phyloP scores from a whole-genome alignment of 2,797 vertebrate species.

The Propithecus deckenii region DNA sequence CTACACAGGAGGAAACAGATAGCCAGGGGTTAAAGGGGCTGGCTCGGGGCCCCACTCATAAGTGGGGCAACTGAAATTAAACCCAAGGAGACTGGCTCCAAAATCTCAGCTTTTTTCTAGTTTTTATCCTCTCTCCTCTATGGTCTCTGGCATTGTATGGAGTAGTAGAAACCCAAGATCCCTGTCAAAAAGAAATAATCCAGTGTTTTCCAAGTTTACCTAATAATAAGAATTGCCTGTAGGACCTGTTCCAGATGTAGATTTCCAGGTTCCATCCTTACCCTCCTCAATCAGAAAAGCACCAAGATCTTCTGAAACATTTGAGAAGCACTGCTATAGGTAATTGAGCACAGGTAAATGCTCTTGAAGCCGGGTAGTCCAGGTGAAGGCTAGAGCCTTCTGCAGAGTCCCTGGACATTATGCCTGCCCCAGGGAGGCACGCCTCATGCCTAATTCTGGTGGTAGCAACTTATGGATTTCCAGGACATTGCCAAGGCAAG shows the following conservation, averaged over 20 bases:
- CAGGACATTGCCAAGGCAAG: background rate
- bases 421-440: background rate
- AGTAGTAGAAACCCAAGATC: background rate
- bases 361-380: background rate
- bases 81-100: background rate
- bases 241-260: background rate
- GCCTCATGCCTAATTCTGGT: background rate
- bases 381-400: background rate
- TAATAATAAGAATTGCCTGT: background rate
- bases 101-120: background rate
- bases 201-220: background rate
- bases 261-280: background rate
- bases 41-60: background rate
- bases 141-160: background rate
- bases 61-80: background rate
- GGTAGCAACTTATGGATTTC: background rate
- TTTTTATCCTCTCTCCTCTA: background rate
- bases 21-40: background rate
- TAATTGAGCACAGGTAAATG: background rate
- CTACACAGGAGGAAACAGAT: background rate
- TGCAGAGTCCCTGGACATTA: background rate
- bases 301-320: background rate
- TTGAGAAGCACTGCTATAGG: background rate
- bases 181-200: background rate
- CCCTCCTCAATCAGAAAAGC: background rate